phyloP scores from a whole-genome alignment of 2,797 vertebrate genomes.

The Todus mexicanus region DNA sequence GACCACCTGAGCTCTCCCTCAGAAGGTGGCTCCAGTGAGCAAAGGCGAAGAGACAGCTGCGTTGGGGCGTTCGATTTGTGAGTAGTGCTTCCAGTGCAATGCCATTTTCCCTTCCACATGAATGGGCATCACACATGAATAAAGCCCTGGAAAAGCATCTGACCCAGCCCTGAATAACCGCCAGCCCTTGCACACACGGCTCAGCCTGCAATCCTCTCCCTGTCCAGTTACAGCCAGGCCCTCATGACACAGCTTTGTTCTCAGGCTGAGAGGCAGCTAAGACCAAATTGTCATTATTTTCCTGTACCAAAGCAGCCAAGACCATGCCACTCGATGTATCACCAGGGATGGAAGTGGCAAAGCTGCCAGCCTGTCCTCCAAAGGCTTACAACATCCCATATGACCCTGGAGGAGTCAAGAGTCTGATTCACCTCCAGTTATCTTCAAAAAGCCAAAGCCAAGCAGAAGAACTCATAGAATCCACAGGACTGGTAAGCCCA shows the following conservation, averaged over 20 bases:
- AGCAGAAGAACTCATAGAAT: background rate
- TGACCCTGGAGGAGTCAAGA: rapidly evolving
- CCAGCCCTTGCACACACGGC: background rate
- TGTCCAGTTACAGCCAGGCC: background rate
- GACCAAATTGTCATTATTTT: background rate
- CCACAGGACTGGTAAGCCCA: background rate
- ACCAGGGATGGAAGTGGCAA: background rate
- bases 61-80: rapidly evolving
- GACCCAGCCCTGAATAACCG: background rate
- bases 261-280: background rate
- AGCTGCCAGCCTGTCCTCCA: background rate
- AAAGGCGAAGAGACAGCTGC: background rate
- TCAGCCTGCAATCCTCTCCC: background rate
- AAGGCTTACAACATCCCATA: background rate
- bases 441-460: background rate
- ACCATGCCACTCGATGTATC: background rate
- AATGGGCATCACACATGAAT: background rate
- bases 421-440: background rate
- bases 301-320: background rate
- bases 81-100: background rate
- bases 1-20: background rate
- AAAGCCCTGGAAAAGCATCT: background rate
- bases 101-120: background rate
- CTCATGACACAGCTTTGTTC: background rate
- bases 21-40: background rate